Percentiles rank a stretch among this genome's conserved stretches.
Evolutionary conservation across 1,140 invertebrate genomes (phyloP).

Genomic region (Helicoverpa zea): DNA sequence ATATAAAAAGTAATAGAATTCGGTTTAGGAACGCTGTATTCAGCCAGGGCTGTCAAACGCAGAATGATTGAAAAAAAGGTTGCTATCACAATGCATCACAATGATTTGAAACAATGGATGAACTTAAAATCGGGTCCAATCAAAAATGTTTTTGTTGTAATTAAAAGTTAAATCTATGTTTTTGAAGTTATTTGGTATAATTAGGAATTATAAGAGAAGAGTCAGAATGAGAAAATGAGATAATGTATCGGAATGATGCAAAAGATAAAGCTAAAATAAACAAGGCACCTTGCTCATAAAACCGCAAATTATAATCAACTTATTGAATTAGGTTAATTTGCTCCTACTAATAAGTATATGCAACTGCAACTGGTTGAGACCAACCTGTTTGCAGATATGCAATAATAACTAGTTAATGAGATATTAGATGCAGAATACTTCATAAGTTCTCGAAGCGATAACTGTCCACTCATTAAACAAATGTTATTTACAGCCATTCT

Average conservation of each 20-base stretch:
- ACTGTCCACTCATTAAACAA: too few relatives aligned
- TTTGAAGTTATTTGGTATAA: neutral
- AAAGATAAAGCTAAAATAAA: neutral
- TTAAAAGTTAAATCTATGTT: conserved; percentile 26
- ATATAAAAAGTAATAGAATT: conserved; percentile 70
- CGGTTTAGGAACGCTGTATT: conserved; percentile 58
- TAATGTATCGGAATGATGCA: neutral
- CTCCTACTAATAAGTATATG: conserved; percentile 15
- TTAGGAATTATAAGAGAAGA: too few relatives aligned
- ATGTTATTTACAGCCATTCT: too few relatives aligned
- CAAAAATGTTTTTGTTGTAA: conserved; percentile 12
- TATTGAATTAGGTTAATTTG: conserved; percentile 20
- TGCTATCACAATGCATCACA: neutral
- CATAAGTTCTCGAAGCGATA: neutral
- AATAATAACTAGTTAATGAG: neutral
- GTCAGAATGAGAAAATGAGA: neutral
- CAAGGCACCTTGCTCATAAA: neutral
- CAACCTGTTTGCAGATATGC: neutral
- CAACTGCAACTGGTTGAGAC: neutral
- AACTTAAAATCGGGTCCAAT: neutral
- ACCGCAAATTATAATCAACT: neutral
- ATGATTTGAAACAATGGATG: conserved; percentile 22
- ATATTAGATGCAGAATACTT: neutral
- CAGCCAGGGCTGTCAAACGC: conserved; percentile 43
- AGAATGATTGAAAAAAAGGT: conserved; percentile 2